Conservation (phyloP, 1,140 invertebrate species). For the Acromyrmex echinatior region DNA sequence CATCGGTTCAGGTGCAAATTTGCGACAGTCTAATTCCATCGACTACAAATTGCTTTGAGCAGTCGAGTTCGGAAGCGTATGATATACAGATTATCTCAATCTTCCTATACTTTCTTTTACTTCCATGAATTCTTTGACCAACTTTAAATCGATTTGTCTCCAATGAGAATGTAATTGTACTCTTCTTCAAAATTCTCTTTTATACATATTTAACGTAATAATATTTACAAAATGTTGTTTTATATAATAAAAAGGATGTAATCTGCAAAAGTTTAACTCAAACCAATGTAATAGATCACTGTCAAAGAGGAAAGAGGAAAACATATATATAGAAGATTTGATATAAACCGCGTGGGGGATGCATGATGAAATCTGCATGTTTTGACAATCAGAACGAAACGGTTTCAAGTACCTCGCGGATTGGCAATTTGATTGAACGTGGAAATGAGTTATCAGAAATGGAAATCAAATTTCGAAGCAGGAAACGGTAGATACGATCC, state of each 20-base stretch:
- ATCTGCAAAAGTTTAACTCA: slow-evolving; percentile 31
- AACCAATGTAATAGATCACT: background rate
- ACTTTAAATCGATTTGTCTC: background rate
- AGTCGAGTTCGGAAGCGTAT: background rate
- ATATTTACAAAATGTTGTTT: background rate
- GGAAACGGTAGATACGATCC: slow-evolving; percentile 50
- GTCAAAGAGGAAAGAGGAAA: slow-evolving; percentile 1
- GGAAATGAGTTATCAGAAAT: slow-evolving; percentile 56
- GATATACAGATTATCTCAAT: background rate
- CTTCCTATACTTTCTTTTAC: background rate
- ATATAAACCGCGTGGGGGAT: slow-evolving; percentile 42
- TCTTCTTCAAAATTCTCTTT: background rate
- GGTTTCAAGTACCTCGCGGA: slow-evolving; percentile 60
- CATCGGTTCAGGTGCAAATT: slow-evolving; percentile 69
- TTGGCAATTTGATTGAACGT: slow-evolving; percentile 68
- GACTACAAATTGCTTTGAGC: slow-evolving; percentile 28
- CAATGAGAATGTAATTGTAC: background rate
- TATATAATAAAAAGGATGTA: background rate
- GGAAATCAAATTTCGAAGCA: slow-evolving; percentile 66
- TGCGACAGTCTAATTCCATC: slow-evolving; percentile 51
- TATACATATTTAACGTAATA: background rate
- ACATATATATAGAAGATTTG: slow-evolving; percentile 6
- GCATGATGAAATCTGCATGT: slow-evolving; percentile 47
- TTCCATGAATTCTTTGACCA: background rate
- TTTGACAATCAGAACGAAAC: slow-evolving; percentile 75